Evolutionary conservation across 2,797 vertebrate genomes (phyloP), one percentile per base, ranked within the genome.

Genomic region (Girardinus metallicus): DNA sequence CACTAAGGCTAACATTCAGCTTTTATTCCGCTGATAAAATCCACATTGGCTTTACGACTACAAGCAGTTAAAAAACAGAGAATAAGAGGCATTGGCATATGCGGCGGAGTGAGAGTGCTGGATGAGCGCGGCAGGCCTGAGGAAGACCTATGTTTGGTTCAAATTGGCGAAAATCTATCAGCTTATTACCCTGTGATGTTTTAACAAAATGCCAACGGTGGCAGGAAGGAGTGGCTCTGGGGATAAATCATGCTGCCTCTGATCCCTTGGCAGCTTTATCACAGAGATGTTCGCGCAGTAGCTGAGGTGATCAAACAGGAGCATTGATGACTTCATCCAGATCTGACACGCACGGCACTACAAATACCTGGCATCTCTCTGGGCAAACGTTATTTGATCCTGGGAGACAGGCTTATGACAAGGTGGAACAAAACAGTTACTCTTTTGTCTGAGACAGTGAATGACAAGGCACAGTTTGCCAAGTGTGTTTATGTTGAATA

Each of bases 11-110:
- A 95, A 94, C 93, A 91, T 91, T 93, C 92, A 82, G 87, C 91
- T 94, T 95, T 91, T 91, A 89, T 90, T 92, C 75, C 73, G 78
- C 86, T 93, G 91, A 92, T 93, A 96, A 96, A 95, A 94, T 86
- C 89, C 90, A 93, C 91, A 75, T 77, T 66, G 79, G 89, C 83
- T 88, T 94, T 94, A 94, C 76, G 85, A 94, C 89, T 85, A 91
- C 87, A 91, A 84, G 82, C 84, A 80, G 91, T 92, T 91, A 93
- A 94, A 90, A 72, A 91, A 91, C 73, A 87, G 91, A 87, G 89
- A 91, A 86, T 88, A 88, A 91, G 85, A 88, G 87, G 80, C 87
- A 73, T 29, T 53, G 9, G 70, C 79, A 79, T 84, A 71, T 83
- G 86, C 57, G 79, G 80, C 53, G 51, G 73, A 73, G 43, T 73